phyloP scores from a whole-genome alignment of 2,888 invertebrate genomes.

The Drosophila longiperda region DNA sequence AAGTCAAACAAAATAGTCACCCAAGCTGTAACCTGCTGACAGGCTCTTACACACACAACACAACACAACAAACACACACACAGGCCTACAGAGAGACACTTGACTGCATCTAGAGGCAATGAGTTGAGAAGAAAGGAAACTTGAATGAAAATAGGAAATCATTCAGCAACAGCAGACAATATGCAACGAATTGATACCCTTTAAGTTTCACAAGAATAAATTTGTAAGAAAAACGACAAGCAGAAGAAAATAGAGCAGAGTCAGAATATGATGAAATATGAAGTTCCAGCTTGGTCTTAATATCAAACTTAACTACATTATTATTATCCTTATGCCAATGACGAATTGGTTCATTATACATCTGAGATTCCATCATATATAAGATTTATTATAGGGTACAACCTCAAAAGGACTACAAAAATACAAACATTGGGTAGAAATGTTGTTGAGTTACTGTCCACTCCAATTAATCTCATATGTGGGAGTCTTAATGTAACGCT shows the following conservation, averaged over 20 bases:
- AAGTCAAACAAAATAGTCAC: conserved; percentile 35
- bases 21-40: conserved; percentile 38
- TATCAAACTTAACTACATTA: not conserved
- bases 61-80: not conserved
- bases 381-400: not conserved
- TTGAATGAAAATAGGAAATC: conserved; percentile 1
- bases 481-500: conserved; percentile 26
- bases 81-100: not conserved
- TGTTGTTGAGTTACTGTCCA: conserved; percentile 28
- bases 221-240: not conserved
- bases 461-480: conserved; percentile 6
- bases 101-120: conserved; percentile 12
- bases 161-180: not conserved
- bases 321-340: not conserved
- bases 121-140: conserved; percentile 7
- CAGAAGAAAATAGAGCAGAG: not conserved
- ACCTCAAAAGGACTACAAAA: conserved; percentile 26
- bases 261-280: not conserved
- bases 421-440: conserved; percentile 34
- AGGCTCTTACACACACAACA: not conserved
- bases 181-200: conserved; percentile 5
- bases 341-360: not conserved
- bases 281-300: not conserved
- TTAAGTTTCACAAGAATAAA: not conserved
- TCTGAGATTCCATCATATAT: not conserved